Evolutionary conservation across 2,797 vertebrate genomes (phyloP).

Genomic region (Momotus momota): DNA sequence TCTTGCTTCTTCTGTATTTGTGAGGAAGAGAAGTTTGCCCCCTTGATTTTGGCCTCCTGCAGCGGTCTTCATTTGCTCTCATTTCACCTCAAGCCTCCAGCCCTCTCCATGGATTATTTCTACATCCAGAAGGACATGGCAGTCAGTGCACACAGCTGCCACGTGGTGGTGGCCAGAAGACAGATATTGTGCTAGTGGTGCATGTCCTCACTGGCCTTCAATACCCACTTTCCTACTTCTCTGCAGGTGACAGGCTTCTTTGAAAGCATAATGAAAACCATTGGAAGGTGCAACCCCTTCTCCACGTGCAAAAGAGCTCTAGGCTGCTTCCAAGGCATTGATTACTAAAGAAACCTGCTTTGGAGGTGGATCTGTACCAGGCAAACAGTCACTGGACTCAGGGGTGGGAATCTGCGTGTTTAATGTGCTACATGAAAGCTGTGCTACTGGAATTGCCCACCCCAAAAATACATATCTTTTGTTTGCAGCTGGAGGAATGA

Average conservation of each 20-base stretch:
- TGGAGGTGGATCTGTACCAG: not conserved
- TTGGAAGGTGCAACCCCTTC: not conserved
- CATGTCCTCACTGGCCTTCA: not conserved
- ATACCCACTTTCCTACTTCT: not conserved
- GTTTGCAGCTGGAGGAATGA: not conserved
- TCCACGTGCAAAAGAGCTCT: not conserved
- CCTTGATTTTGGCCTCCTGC: not conserved
- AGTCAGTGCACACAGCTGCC: rapidly evolving
- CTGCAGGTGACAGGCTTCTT: not conserved
- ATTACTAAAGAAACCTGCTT: not conserved
- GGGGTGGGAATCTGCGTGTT: not conserved
- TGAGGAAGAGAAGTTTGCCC: not conserved
- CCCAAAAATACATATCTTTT: not conserved
- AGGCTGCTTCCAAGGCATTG: not conserved
- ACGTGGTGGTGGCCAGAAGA: not conserved
- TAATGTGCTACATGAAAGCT: not conserved
- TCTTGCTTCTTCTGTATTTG: not conserved
- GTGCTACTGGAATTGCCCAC: not conserved
- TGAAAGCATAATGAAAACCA: not conserved
- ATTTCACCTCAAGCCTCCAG: not conserved
- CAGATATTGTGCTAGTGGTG: not conserved
- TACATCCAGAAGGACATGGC: rapidly evolving
- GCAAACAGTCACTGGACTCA: not conserved
- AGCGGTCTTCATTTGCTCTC: not conserved
- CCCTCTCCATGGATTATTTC: not conserved